Base-by-base conservation (phyloP, 53 echinoderm and acorn worm genomes). In the Hippasteria phrygiana region DNA sequence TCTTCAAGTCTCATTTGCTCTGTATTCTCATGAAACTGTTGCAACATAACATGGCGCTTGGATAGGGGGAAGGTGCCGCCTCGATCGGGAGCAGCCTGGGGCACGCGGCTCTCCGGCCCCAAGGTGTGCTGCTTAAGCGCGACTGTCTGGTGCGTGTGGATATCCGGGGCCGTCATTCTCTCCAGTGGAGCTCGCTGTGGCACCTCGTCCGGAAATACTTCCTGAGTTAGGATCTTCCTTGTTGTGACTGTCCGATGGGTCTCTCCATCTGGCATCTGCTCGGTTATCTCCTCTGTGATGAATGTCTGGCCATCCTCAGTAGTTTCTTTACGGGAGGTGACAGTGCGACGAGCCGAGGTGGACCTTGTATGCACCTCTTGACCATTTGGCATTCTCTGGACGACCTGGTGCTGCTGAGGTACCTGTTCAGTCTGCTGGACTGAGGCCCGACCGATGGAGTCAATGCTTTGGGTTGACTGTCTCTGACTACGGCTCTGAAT, bases 21-120 rank as follows among this genome's bases (percentile, higher is more conserved):
- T 1, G 85, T 88, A 78, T 89, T 89, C 72, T 92, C 89, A 62
- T 94, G 92, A 77, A 94, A 85, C 46, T 91, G 86, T 22, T 84
- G 78, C 29, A 91, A 75, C 73, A 92, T 92, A 35, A 55, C 94
- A 39, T 91, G 89, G 37, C 94, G 83, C 37, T 72, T 77, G 18
- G 91, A 77, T 51, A 51, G 85, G 50, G 85, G 85, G 71, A 85
- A 85, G n/a, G 85, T 85, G 10, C 85, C 85, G 1, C 35, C 51
- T 37, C 53, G 46, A 18, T 85, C 85, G 34, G 22, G 69, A 17
- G 27, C 50, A 0, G 43, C 24, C 53, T 71, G 36, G n/a, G 85
- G 75, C 3, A 31, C 33, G 29, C 33, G 50, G 50, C 28, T 29
- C 32, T 75, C 75, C 0, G 27, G 85, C 35, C 71, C 70, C 85